A percentile compares a stretch with the other conserved stretches of the same genome.
Conservation (phyloP, 2,113 vertebrate genomes). For the Pao palembangensis region DNA sequence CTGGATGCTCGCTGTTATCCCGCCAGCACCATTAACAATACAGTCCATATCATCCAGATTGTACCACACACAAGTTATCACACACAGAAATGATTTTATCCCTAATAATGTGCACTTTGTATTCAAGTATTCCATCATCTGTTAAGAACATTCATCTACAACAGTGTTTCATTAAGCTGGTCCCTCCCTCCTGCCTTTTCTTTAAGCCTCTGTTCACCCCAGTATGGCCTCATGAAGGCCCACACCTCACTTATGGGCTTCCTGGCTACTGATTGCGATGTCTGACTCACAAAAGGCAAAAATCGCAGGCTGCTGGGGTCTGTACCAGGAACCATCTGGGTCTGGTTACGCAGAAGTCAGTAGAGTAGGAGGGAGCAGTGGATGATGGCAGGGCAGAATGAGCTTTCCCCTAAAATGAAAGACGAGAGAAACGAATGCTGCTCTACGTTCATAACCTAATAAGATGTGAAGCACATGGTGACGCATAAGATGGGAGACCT, state of each 20-base stretch:
- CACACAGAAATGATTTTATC: background rate
- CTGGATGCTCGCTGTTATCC: conserved; percentile 22
- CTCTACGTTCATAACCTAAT: background rate
- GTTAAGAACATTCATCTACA: conserved; percentile 2
- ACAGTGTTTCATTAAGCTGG: background rate
- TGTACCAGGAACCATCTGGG: conserved; percentile 74
- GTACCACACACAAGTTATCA: background rate
- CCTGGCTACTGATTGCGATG: conserved; percentile 57
- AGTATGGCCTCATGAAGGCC: conserved; percentile 34
- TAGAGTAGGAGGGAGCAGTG: conserved; percentile 14
- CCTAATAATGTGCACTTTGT: background rate
- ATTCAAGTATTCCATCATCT: conserved; percentile 3
- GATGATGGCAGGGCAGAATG: conserved; percentile 33
- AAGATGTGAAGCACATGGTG: background rate
- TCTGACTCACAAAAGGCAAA: conserved; percentile 69
- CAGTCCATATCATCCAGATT: background rate
- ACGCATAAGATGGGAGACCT: conserved; percentile 12
- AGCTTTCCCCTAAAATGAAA: conserved; percentile 20
- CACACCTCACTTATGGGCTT: conserved; percentile 50
- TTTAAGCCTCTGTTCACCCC: conserved; percentile 39
- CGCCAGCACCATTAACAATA: no score
- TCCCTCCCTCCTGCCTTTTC: conserved; percentile 2
- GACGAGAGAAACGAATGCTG: conserved; percentile 3
- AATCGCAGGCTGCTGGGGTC: conserved; percentile 59
- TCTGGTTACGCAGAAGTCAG: conserved; percentile 61